phyloP scores from a whole-genome alignment of 2,888 invertebrate species.

The Pogonocherus hispidulus region DNA sequence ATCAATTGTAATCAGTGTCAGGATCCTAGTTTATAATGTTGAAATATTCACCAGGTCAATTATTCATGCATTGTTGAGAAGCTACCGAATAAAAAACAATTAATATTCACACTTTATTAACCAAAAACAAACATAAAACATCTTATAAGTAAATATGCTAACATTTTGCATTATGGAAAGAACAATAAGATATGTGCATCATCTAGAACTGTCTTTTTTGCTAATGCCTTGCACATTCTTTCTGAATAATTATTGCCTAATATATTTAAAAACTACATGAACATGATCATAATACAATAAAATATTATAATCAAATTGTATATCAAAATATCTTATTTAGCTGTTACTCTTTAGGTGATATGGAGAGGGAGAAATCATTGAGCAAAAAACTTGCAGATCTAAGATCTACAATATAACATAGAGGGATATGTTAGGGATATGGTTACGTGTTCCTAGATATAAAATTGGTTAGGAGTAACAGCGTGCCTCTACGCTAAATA shows the following conservation, averaged over 20 bases:
- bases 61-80: too few relatives aligned
- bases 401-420: constrained; percentile 40
- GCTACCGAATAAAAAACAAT: too few relatives aligned
- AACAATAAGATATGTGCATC: constrained; percentile 67
- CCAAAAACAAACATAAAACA: constrained; percentile 68
- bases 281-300: constrained; percentile 58
- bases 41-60: too few relatives aligned
- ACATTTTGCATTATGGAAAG: constrained; percentile 68
- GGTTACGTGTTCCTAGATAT: constrained; percentile 50
- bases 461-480: constrained; percentile 61
- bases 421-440: constrained; percentile 58
- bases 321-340: constrained; percentile 60
- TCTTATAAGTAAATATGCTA: constrained; percentile 65
- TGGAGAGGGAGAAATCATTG: constrained; percentile 48
- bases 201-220: constrained; percentile 66
- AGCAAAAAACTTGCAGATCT: constrained; percentile 51
- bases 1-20: too few relatives aligned
- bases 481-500: constrained; percentile 65
- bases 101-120: constrained; percentile 69
- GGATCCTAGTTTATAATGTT: too few relatives aligned
- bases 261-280: constrained; percentile 56
- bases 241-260: constrained; percentile 56
- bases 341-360: constrained; percentile 60
- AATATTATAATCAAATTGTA: constrained; percentile 56
- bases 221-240: constrained; percentile 51